A percentile compares a stretch with the other conserved stretches of the same genome.
Conservation (phyloP, 2,888 invertebrate species). For the Cyclophora punctaria region DNA sequence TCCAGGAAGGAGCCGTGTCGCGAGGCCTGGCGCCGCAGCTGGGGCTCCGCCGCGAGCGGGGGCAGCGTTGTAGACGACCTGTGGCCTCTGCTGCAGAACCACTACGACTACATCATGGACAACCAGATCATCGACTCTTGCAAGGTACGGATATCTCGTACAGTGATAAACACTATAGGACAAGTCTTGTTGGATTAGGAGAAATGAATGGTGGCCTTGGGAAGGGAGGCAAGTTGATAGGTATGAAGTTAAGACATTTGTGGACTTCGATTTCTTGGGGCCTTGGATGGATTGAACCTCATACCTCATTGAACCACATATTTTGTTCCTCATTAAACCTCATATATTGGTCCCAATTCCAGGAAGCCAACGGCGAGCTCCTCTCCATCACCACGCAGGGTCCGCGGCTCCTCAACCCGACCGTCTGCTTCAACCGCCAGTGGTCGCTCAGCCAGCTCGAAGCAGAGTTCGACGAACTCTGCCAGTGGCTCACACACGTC, state of each 20-base stretch:
- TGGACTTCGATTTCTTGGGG: no score
- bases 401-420: constrained; percentile 51
- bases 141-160: constrained; percentile 47
- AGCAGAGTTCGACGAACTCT: constrained; percentile 86
- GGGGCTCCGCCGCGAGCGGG: constrained; percentile 84
- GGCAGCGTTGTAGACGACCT: constrained; percentile 87
- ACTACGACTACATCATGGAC: constrained; percentile 97
- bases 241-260: no score
- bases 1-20: constrained; percentile 80
- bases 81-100: constrained; percentile 92
- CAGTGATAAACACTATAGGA: no score
- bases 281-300: no score
- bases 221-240: no score
- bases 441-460: constrained; percentile 87
- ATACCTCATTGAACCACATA: no score
- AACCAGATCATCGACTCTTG: constrained; percentile 94
- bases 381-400: constrained; percentile 75
- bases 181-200: no score
- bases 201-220: no score
- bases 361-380: constrained; percentile 87
- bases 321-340: no score
- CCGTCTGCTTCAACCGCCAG: constrained; percentile 64
- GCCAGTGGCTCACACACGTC: constrained; percentile 86
- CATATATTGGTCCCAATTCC: constrained; percentile 24
- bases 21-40: constrained; percentile 83